phyloP scores from a whole-genome alignment of 2,888 invertebrate genomes.

The Mesorhabditis belari region DNA sequence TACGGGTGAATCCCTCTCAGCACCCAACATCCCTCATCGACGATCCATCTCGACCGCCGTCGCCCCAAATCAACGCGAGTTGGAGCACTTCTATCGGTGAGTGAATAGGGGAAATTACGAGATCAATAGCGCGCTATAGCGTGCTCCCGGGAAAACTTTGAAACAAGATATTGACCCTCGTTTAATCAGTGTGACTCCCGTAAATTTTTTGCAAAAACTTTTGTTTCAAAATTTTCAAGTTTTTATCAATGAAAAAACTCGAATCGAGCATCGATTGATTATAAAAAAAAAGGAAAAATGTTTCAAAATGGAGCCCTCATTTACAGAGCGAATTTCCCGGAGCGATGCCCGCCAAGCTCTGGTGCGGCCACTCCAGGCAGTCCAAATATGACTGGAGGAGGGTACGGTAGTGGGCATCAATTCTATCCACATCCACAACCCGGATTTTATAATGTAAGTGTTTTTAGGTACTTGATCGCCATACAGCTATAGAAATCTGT shows the following conservation, averaged over 20 bases:
- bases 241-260: too few species aligned
- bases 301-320: too few species aligned
- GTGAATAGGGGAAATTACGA: neutral
- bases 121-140: neutral
- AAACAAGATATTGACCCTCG: too few species aligned
- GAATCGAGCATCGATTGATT: too few species aligned
- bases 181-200: too few species aligned
- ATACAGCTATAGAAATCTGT: too few species aligned
- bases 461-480: neutral
- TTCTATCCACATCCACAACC: neutral
- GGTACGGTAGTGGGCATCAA: neutral
- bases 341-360: neutral
- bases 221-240: too few species aligned
- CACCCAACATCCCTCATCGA: constrained; percentile 7
- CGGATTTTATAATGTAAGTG: neutral
- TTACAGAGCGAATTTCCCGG: neutral
- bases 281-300: too few species aligned
- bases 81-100: constrained; percentile 18
- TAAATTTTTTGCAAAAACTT: too few species aligned
- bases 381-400: neutral
- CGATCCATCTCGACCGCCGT: constrained; percentile 23
- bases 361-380: neutral
- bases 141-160: too few species aligned
- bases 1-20: too few species aligned
- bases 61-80: constrained; percentile 14